Base-by-base conservation (phyloP, 2,888 invertebrate genomes). In the Drosophila paracracens region DNA sequence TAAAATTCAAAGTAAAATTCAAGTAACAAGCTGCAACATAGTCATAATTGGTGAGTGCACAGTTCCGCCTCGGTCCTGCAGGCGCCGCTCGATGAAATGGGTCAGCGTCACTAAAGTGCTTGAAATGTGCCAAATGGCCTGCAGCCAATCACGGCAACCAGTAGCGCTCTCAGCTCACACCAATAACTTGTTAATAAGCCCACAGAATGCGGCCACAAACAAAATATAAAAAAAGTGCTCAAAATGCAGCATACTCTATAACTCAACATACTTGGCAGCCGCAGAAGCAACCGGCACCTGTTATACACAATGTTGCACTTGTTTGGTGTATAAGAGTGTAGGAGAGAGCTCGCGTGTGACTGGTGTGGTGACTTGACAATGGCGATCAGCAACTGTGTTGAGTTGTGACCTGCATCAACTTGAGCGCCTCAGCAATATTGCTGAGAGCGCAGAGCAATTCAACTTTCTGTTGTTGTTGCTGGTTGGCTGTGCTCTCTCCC, bases 51-150 rank as follows among this genome's bases (percentile, higher is more conserved):
- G 25, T 48, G 16, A 67, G 56, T 40, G 51, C 58, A 43, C 53
- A 64, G 67, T 67, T 72, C 71, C 72, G 78, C 56, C 67, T 56
- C 67, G 60, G 36, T 69, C 54, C 63, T 56, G 67, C 61, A 52
- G 52, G 57, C 52, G 69, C 36, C 38, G 33, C 57, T 74, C 18
- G 51, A 63, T 74, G 79, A 91, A 88, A 87, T 90, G 88, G 91
- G 91, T 91, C 91, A 90, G 73, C 74, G 76, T 75, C 75, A n/a
- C 13, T 75, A 74, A 80, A 65, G 76, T 74, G 84, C 58, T 66
- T 81, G 81, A 86, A 82, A 91, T 88, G 76, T 80, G 82, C 81
- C 83, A 89, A 79, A 88, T 83, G 62, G 87, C 82, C 91, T 75
- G 79, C 70, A 76, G 90, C 72, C 79, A 74, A 71, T 74, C 57